phyloP scores from a whole-genome alignment of 2,888 invertebrate species.

The Diachrysia chrysitis region DNA sequence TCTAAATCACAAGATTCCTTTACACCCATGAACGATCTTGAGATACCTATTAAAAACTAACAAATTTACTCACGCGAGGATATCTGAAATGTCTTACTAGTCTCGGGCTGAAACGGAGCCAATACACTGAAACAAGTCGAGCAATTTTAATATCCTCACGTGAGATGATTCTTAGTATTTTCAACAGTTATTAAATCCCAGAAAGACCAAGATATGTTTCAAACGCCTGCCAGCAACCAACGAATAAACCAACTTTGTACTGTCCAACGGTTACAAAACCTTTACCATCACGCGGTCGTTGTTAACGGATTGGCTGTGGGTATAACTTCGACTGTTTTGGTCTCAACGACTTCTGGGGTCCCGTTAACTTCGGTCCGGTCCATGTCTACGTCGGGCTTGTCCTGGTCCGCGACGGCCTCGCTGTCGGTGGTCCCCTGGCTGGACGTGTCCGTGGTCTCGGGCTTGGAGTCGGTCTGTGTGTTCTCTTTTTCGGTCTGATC shows the following conservation, averaged over 20 bases:
- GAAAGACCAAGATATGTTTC: conserved; percentile 47
- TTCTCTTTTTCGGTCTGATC: conserved; percentile 61
- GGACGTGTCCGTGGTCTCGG: conserved; percentile 76
- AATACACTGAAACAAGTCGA: background rate
- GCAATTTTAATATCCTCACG: background rate
- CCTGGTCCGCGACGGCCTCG: conserved; percentile 46
- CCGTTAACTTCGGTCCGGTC: conserved; percentile 69
- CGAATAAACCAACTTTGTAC: conserved; percentile 57
- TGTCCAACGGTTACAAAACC: conserved; percentile 31
- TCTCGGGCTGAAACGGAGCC: background rate
- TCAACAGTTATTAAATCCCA: background rate
- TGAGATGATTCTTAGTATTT: background rate
- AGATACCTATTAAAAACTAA: background rate
- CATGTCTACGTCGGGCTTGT: conserved; percentile 53
- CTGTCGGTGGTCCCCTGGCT: conserved; percentile 74
- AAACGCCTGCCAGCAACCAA: conserved; percentile 42
- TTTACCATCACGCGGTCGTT: conserved; percentile 77
- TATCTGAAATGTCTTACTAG: background rate
- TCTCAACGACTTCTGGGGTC: conserved; percentile 63
- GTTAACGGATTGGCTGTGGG: conserved; percentile 64
- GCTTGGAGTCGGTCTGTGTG: conserved; percentile 62
- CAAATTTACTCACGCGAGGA: background rate
- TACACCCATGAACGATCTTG: background rate
- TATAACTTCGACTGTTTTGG: conserved; percentile 66
- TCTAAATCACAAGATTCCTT: conserved; percentile 2